Evolutionary conservation across 2,888 invertebrate species (phyloP), one percentile per base, ranked within the genome.

Genomic region (Argyresthia goedartella): DNA sequence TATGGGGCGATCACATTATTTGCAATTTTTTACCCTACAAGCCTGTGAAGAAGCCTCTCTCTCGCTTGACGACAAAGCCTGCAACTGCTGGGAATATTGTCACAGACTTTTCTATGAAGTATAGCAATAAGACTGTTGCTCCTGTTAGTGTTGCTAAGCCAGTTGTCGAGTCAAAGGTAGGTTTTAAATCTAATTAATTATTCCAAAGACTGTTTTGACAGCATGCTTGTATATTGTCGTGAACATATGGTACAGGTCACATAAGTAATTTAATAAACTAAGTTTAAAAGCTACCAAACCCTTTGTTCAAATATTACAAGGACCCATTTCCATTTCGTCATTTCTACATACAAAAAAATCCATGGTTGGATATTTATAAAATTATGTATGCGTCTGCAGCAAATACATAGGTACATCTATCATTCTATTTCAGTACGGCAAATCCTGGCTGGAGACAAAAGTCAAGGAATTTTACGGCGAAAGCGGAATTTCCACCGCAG

Each of bases 401-500:
- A n/a, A n/a, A n/a, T n/a, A n/a, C n/a, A n/a, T n/a, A n/a, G n/a
- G n/a, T n/a, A n/a, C 50, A 36, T 10, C 13, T 36, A 10, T 49
- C n/a, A 13, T 35, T n/a, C 9, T 16, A 9, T 76, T 80, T 16
- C 71, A 90, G 89, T 90, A 85, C 59, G 87, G 88, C 35, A 90
- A 82, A 73, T 70, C 69, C 8, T 89, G 89, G 88, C 69, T 91
- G 36, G 82, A 86, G 59, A 79, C 73, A 8, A 87, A 86, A 65
- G 77, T 92, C 1, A 86, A 81, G 59, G 78, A 76, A 41, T 81
- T 87, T 51, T 88, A 88, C 58, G 72, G 69, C 53, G 67, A 76
- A 10, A 76, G 76, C 13, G 88, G 79, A 8, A 85, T 91, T 62
- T 78, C 88, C 0, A 88, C 86, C 56, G 85, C 88, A 0, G 89